Base-by-base conservation (phyloP, 2,797 vertebrate genomes). In the Lagorchestes hirsutus region DNA sequence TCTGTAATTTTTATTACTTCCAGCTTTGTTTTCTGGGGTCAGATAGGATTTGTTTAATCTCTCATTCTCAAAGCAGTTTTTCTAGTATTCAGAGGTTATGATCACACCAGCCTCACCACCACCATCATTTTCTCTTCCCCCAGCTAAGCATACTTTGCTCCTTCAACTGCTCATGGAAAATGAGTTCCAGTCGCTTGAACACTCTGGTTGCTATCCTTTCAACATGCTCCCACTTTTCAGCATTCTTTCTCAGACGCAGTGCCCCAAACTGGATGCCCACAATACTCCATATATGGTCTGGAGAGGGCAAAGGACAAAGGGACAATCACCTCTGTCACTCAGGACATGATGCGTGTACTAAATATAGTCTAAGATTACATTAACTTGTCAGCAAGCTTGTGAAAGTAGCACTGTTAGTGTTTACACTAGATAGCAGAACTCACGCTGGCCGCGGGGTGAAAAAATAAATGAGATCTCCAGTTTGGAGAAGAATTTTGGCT, bases 381-480 rank as follows among this genome's bases (percentile, higher is more conserved):
- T 82, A 82, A 82, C 74, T 82, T 82, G 74, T 82, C 74, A 82
- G 74, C 74, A 82, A 82, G 40, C n/a, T 82, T 82, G 9, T 46
- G 74, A 82, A 82, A 82, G 74, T 82, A 82, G 74, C 74, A 82
- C 40, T 82, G 74, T 82, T 82, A 82, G 40, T 82, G 74, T 82
- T 82, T 82, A 82, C 74, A 46, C 74, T 46, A 82, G 74, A 82
- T 82, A 82, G 40, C 74, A 82, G 24, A 82, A 82, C 40, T 82
- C 74, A 82, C 46, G 27, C 74, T 82, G 74, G 11, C 74, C 46
- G 22, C 46, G 40, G 22, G 22, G 74, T 82, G 24, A 82, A 82
- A 40, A 82, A 82, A 82, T 46, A 82, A 82, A 82, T 82, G 40
- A 82, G 74, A 82, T 46, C 74, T 82, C 74, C 16, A 27, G 74